Percentiles rank a stretch among this genome's conserved stretches.
These are phyloP conservation scores for Melospiza melodia DNA, from an alignment of 2,113 vertebrate species.

Conservation along the genomic window DNA sequence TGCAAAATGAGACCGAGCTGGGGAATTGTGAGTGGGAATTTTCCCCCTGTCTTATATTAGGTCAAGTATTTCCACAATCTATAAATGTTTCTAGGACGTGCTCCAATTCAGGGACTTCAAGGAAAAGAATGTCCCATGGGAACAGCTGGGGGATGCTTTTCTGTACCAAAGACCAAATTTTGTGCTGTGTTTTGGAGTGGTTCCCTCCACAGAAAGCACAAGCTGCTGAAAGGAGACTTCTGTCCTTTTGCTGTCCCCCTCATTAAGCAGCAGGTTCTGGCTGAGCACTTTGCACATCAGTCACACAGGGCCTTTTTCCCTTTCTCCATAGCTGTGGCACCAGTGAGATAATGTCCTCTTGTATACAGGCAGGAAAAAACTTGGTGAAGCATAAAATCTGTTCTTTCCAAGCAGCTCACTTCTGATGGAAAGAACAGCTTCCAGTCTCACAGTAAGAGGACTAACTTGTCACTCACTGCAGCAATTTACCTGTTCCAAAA, in stretches of 20 bases:
- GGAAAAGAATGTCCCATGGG: background rate
- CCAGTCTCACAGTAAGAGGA: slow-evolving; percentile 40
- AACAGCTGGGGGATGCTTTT: background rate
- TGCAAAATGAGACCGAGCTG: background rate
- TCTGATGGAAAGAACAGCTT: slow-evolving; percentile 64
- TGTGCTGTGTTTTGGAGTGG: background rate
- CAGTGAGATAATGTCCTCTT: slow-evolving; percentile 60
- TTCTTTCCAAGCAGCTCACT: slow-evolving; percentile 74
- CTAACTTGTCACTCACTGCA: slow-evolving; percentile 65
- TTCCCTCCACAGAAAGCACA: background rate
- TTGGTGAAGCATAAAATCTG: slow-evolving; percentile 77
- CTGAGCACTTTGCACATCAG: background rate
- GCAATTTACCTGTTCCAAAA: slow-evolving; percentile 64
- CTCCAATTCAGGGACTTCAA: background rate
- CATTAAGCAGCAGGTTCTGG: background rate
- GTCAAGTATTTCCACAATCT: background rate
- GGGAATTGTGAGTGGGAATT: rapidly evolving
- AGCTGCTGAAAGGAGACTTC: background rate
- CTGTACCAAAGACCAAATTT: background rate
- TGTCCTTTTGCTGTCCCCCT: background rate
- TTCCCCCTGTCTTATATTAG: background rate
- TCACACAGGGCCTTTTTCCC: background rate
- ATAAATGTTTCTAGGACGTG: background rate
- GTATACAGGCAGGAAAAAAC: slow-evolving; percentile 67
- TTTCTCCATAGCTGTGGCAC: background rate